Evolutionary conservation across 2,113 vertebrate species (phyloP), one percentile per base, ranked within the genome.

Genomic region (human): DNA sequence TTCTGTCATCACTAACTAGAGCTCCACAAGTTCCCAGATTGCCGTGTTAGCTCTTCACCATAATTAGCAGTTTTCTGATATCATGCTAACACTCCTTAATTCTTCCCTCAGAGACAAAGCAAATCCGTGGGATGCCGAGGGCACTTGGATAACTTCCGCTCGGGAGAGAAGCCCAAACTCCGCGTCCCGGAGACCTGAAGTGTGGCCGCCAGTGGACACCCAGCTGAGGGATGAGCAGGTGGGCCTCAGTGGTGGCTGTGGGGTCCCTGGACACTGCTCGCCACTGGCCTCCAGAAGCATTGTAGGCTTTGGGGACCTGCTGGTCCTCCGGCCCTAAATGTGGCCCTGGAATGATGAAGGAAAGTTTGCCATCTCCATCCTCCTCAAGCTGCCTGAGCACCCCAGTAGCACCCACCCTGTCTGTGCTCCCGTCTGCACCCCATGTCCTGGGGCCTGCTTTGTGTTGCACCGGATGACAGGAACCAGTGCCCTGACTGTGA

Each of bases 31-130:
- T 75, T 92, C 83, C 59, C 59, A 32, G 82, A 48, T 35, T 6
- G 2, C 75, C 38, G 22, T 32, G 43, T 89, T 92, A 92, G 81
- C 32, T 89, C 80, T 9, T 73, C 1, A 8, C 93, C 94, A 52
- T 91, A 94, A 96, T 97, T 96, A 97, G 88, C 93, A 80, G 59
- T 97, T 95, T 97, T 86, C 97, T 90, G 94, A 45, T 94, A 90
- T 92, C 92, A 66, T 64, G 82, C 78, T n/a, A 96, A 90, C 84
- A 40, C 72, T 9, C 35, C 84, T 70, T 95, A 93, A 97, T 97
- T 96, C 94, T 91, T 96, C 90, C 97, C 90, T 94, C 1, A 0
- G 94, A 93, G 94, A 96, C 92, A 95, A 85, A 85, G 88, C 79
- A 40, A 68, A 79, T 61, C 61, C 59, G 7, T 1, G 25, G 85